Conservation (phyloP, 1,140 invertebrate species). For the Oncopodura yosiiana region DNA sequence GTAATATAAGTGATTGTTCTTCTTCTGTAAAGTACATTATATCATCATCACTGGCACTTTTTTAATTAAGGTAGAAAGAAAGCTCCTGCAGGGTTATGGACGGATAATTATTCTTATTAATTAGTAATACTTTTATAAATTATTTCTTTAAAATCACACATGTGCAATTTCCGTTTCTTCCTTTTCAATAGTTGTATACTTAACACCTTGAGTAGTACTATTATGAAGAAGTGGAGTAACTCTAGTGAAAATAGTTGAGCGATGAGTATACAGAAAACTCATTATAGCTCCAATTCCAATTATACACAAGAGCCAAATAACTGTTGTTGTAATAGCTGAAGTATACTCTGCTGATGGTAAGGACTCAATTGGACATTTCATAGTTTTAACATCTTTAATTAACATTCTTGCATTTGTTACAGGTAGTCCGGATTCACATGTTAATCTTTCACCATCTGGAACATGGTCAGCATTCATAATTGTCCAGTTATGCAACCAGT, state of each 20-base stretch:
- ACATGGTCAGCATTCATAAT: constrained; percentile 51
- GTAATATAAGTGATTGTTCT: too few relatives aligned
- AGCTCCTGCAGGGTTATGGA: too few relatives aligned
- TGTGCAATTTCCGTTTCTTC: constrained; percentile 38
- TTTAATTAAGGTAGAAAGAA: too few relatives aligned
- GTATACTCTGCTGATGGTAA: constrained; percentile 8
- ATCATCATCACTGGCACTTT: too few relatives aligned
- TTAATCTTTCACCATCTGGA: constrained; percentile 44
- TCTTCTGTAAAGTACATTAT: too few relatives aligned
- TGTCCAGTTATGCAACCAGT: constrained; percentile 48
- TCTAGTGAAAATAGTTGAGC: constrained; percentile 47
- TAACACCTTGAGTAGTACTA: constrained; percentile 57
- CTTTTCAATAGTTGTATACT: constrained; percentile 58
- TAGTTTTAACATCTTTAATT: constrained; percentile 41
- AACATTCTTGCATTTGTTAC: constrained; percentile 31
- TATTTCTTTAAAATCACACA: constrained; percentile 12
- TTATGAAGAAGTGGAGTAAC: constrained; percentile 52
- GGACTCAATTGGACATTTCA: constrained; percentile 34
- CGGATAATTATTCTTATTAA: neutral
- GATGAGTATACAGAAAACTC: constrained; percentile 42
- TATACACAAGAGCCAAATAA: constrained; percentile 39
- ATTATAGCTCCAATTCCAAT: constrained; percentile 49
- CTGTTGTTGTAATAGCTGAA: constrained; percentile 36
- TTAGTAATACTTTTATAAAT: neutral
- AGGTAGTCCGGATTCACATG: constrained; percentile 35